A percentile compares a stretch with the other conserved stretches of the same genome.
Conservation (phyloP, 2,888 invertebrate species). For the Zygogramma bicolorata region DNA sequence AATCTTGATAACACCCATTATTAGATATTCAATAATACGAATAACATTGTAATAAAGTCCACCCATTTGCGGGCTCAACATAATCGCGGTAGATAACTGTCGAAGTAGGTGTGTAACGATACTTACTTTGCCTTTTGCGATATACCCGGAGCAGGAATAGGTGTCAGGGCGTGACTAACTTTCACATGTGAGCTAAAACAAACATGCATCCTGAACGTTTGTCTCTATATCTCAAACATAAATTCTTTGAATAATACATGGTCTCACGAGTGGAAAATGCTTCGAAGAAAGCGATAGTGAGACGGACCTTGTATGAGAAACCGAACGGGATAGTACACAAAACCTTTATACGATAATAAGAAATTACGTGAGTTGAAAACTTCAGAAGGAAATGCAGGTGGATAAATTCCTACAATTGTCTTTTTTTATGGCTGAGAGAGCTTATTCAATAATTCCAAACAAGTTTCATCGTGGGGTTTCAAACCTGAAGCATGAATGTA, state of each 20-base stretch:
- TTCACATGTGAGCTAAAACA: slow-evolving; percentile 48
- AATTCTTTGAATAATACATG: slow-evolving; percentile 23
- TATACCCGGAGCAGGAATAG: slow-evolving; percentile 41
- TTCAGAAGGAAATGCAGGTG: too few relatives aligned
- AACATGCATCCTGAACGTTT: slow-evolving; percentile 45
- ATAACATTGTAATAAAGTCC: slow-evolving; percentile 12
- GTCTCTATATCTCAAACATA: slow-evolving; percentile 35
- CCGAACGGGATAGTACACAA: too few relatives aligned
- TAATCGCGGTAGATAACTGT: neutral
- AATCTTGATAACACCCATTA: slow-evolving; percentile 1
- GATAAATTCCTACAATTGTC: too few relatives aligned
- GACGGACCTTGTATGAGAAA: slow-evolving; percentile 4
- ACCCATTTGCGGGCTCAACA: slow-evolving; percentile 13
- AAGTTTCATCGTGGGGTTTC: too few relatives aligned
- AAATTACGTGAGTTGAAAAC: neutral
- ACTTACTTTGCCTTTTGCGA: slow-evolving; percentile 15
- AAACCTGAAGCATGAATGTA: too few relatives aligned
- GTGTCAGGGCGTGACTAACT: slow-evolving; percentile 54
- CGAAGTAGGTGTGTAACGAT: slow-evolving; percentile 20
- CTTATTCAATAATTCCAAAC: too few relatives aligned
- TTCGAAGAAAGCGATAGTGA: slow-evolving; percentile 17
- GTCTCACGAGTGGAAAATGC: slow-evolving; percentile 4
- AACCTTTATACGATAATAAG: too few relatives aligned
- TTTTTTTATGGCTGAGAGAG: too few relatives aligned
- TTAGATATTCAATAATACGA: slow-evolving; percentile 1